These are phyloP conservation scores for Merodon equestris DNA, from an alignment of 2,888 invertebrate species.

Conservation along the genomic window DNA sequence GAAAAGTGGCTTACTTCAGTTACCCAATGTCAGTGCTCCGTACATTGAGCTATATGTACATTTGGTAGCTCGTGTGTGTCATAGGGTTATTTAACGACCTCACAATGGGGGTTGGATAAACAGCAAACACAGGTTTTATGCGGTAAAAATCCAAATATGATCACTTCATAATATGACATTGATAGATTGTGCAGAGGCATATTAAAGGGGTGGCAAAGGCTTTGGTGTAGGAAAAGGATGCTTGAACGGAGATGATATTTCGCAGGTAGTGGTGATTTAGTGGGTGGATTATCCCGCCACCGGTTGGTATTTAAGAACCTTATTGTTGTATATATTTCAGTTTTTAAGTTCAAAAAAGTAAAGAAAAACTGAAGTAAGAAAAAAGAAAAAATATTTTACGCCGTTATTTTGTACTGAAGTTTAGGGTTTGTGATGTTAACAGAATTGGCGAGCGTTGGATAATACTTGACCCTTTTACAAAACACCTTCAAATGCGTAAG, in stretches of 20 bases:
- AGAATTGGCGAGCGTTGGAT: no score
- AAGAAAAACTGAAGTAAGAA: no score
- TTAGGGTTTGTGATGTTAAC: no score
- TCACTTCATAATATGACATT: constrained; percentile 79
- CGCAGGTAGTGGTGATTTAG: constrained; percentile 57
- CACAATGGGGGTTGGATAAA: constrained; percentile 67
- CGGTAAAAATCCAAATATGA: constrained; percentile 79
- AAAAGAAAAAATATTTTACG: no score
- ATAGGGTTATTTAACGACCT: constrained; percentile 67
- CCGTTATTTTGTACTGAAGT: no score
- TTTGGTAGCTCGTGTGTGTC: constrained; percentile 42
- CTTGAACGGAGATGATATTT: constrained; percentile 19
- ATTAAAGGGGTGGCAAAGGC: constrained; percentile 28
- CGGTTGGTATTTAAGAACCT: constrained; percentile 7
- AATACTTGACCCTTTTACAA: no score
- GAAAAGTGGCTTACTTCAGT: constrained; percentile 46
- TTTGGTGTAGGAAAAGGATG: constrained; percentile 24
- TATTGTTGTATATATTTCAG: no score
- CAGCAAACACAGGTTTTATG: constrained; percentile 69
- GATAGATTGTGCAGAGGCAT: constrained; percentile 75
- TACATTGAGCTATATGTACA: no score
- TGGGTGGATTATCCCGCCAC: constrained; percentile 23
- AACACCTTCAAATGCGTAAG: no score
- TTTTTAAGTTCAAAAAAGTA: no score
- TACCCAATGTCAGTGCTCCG: no score